Base-by-base conservation (phyloP, 2,888 invertebrate species). In the Epsilonema sp. region DNA sequence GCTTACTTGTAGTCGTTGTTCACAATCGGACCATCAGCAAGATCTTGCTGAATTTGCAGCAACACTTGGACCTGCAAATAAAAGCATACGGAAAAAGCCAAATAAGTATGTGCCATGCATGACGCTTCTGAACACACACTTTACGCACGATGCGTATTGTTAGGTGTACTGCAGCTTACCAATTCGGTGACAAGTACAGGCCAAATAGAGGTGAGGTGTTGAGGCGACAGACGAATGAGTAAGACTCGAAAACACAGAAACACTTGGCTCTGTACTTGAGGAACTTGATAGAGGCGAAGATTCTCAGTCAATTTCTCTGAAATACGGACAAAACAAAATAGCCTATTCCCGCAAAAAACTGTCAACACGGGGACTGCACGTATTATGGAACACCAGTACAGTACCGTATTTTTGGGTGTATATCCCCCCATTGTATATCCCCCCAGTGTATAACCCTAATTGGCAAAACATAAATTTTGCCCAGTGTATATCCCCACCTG, bases 171-270 rank as follows among this genome's bases (percentile, higher is more conserved):
- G n/a, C n/a, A n/a, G n/a, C n/a, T 43, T 51, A 73, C 79, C 75
- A 86, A 76, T 73, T 87, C 86, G 43, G 82, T 82, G 54, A 87
- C 80, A 58, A 87, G 82, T 43, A 81, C 80, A 5, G 86, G 86
- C 87, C 87, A 87, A 46, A 87, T 70, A 1, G 83, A 82, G 16
- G 82, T 81, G 8, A 87, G 77, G 59, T 82, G 80, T 54, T 79
- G 76, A 0, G 82, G 78, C 1, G 83, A 81, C 76, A 86, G 80
- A 54, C 85, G 73, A 51, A 86, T 67, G 38, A 87, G 70, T 42
- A 87, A 71, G 2, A 86, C 85, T 26, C 86, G 78, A 65, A 85
- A 84, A 66, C 84, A 84, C 38, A 83, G 70, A 65, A 87, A 82
- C 36, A 87, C 83, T 61, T 82, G 80, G 1, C 82, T 78, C 65